These are phyloP conservation scores for Melitaea athalia DNA, from an alignment of 2,888 invertebrate genomes.

Conservation along the genomic window DNA sequence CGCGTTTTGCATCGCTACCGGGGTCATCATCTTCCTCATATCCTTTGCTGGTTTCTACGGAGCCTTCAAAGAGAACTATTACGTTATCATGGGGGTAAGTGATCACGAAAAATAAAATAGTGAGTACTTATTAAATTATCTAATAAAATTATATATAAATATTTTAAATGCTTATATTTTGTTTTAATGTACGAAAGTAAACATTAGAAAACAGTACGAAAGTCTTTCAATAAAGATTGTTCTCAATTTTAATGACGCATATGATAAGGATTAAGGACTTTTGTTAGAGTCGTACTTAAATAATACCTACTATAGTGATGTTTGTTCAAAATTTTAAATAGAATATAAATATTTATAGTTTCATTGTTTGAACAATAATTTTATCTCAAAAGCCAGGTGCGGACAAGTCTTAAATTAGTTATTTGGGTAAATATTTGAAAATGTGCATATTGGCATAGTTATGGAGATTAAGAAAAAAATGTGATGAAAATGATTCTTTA, in stretches of 20 bases:
- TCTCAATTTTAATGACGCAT: too few species aligned
- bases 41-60: slow-evolving; percentile 95
- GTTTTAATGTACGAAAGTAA: too few species aligned
- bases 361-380: neutral
- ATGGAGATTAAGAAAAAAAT: too few species aligned
- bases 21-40: slow-evolving; percentile 87
- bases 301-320: neutral
- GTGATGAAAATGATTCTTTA: too few species aligned
- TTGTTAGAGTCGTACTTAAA: neutral
- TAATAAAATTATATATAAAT: neutral
- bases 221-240: too few species aligned
- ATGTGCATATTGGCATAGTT: too few species aligned
- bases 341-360: neutral
- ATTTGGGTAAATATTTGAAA: too few species aligned
- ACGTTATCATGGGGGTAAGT: slow-evolving; percentile 89
- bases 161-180: neutral
- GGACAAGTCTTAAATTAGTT: slow-evolving; percentile 30
- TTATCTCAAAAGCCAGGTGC: neutral
- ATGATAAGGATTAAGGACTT: neutral
- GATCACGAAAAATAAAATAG: slow-evolving; percentile 13
- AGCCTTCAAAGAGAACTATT: slow-evolving; percentile 91
- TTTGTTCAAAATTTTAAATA: neutral
- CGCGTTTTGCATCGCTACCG: slow-evolving; percentile 87
- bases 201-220: too few species aligned
- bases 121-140: neutral